Evolutionary conservation across 2,113 vertebrate species (phyloP).

Genomic region (Edolisoma coerulescens): DNA sequence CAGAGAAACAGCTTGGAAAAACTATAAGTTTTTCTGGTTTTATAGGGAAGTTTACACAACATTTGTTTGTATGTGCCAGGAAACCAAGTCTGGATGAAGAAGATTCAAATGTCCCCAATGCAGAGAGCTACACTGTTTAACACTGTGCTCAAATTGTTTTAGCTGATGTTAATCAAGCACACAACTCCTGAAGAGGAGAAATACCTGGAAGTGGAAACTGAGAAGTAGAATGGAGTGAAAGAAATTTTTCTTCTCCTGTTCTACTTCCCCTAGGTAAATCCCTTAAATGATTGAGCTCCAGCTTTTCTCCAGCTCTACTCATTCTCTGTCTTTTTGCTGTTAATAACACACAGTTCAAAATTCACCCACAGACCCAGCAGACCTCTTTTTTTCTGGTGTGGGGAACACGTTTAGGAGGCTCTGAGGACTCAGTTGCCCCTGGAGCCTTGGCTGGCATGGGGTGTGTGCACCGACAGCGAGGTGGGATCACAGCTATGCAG

Average conservation of each 20-base stretch:
- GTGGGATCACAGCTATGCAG: not conserved
- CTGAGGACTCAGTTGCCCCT: not conserved
- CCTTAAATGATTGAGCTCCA: not conserved
- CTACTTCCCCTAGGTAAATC: not conserved
- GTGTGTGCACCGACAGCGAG: fast-evolving
- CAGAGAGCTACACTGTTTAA: not conserved
- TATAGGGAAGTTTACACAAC: not conserved
- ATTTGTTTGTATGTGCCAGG: not conserved
- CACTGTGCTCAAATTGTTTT: not conserved
- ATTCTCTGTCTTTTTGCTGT: not conserved
- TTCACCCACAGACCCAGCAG: not conserved
- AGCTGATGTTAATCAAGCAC: not conserved
- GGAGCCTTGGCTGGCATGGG: fast-evolving
- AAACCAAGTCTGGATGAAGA: not conserved
- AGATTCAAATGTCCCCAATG: not conserved
- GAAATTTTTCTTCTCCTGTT: not conserved
- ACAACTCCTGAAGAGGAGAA: not conserved
- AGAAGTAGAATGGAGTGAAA: not conserved
- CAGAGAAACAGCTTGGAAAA: not conserved
- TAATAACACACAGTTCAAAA: not conserved
- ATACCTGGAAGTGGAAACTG: not conserved
- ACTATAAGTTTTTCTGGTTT: not conserved
- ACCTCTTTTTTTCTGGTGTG: fast-evolving
- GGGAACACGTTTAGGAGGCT: not conserved
- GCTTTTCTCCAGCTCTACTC: not conserved